Percentiles rank a stretch among this genome's conserved stretches.
Conservation (phyloP, 64 coral and sea anemone species). For the Astreopora myriophthalma region DNA sequence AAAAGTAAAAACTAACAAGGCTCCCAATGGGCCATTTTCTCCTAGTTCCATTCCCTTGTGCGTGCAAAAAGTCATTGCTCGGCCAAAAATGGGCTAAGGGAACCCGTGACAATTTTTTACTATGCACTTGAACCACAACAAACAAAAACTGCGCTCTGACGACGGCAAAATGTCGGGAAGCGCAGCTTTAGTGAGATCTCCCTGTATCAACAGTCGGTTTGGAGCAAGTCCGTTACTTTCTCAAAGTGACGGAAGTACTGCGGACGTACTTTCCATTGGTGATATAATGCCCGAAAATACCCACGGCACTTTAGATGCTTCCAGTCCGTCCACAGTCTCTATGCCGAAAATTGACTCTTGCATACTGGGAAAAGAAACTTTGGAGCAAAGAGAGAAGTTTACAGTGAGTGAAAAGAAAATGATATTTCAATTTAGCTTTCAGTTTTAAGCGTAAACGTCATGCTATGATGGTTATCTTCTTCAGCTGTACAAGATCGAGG, state of each 20-base stretch:
- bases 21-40: too few relatives aligned
- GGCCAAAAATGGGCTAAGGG: too few relatives aligned
- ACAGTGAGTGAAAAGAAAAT: constrained; percentile 54
- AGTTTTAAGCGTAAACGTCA: neutral
- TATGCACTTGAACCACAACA: neutral
- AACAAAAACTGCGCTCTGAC: neutral
- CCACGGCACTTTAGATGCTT: neutral
- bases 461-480: neutral
- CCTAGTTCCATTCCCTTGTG: too few relatives aligned
- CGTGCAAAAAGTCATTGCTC: too few relatives aligned
- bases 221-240: neutral
- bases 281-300: neutral
- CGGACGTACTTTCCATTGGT: neutral
- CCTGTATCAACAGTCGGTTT: neutral
- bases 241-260: neutral
- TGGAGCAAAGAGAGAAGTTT: constrained; percentile 90
- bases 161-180: neutral
- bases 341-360: constrained; percentile 74
- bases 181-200: neutral
- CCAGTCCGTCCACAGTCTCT: neutral
- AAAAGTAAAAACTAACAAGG: too few relatives aligned
- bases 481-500: constrained; percentile 94
- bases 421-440: neutral
- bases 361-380: constrained; percentile 80
- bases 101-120: neutral